phyloP scores from a whole-genome alignment of 1,140 invertebrate genomes.

The Orchesella cincta region DNA sequence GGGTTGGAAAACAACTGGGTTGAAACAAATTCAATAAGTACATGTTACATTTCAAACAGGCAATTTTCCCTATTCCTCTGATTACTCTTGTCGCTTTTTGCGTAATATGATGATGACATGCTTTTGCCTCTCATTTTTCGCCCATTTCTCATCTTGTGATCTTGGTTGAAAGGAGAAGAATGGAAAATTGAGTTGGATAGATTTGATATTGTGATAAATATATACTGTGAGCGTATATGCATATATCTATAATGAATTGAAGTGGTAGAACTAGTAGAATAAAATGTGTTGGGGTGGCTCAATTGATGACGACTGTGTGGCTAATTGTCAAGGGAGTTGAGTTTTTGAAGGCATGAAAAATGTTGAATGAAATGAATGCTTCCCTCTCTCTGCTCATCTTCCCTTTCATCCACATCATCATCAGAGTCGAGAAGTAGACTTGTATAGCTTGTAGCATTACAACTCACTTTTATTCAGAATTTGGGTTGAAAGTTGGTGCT shows the following conservation, averaged over 20 bases:
- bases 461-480: neutral
- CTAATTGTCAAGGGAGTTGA: conserved; percentile 25
- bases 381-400: neutral
- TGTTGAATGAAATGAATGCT: conserved; percentile 18
- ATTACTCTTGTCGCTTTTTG: conserved; percentile 10
- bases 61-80: conserved; percentile 19
- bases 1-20: too few species aligned
- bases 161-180: neutral
- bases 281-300: conserved; percentile 4
- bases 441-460: too few species aligned
- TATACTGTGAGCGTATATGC: neutral
- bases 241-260: neutral
- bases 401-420: neutral
- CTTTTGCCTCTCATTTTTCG: conserved; percentile 11
- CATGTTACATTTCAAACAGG: conserved; percentile 1
- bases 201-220: neutral
- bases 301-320: conserved; percentile 11
- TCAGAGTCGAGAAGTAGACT: too few species aligned
- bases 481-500: too few species aligned
- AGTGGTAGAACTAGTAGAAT: conserved; percentile 1
- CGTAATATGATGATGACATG: conserved; percentile 22
- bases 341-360: conserved; percentile 15
- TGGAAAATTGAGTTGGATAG: neutral
- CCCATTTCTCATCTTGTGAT: neutral
- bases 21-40: conserved; percentile 26